phyloP scores from a whole-genome alignment of 2,113 vertebrate species.

The Connochaetes taurinus region DNA sequence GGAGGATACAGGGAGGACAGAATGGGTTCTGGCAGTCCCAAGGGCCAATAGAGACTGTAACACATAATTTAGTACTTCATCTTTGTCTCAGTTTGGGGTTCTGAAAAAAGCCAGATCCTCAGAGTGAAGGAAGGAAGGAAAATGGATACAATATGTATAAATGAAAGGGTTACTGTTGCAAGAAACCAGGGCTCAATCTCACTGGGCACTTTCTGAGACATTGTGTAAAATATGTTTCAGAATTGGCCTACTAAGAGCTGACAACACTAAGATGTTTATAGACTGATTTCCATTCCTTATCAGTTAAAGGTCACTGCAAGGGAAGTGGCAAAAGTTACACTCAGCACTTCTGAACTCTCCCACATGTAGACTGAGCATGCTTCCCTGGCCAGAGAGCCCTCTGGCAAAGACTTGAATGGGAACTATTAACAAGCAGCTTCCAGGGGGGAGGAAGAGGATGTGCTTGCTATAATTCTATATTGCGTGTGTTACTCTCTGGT shows the following conservation, averaged over 20 bases:
- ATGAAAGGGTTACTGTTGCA: background rate
- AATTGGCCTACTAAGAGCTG: background rate
- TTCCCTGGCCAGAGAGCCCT: background rate
- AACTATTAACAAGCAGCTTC: conserved; percentile 9
- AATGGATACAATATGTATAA: background rate
- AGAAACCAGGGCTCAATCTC: background rate
- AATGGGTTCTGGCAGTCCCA: background rate
- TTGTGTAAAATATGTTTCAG: background rate
- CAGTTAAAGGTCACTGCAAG: background rate
- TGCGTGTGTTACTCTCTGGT: background rate
- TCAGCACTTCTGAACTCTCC: background rate
- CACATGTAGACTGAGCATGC: background rate
- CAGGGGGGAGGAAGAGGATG: background rate
- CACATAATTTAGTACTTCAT: background rate
- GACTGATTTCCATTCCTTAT: background rate
- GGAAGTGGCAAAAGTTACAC: background rate
- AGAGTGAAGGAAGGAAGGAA: background rate
- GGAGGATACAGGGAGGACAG: background rate
- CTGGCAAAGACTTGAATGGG: background rate
- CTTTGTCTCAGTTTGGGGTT: background rate
- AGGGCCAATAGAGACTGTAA: background rate
- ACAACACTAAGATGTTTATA: background rate
- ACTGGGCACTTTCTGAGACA: background rate
- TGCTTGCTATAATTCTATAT: background rate
- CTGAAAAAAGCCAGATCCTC: background rate